A percentile compares a stretch with the other conserved stretches of the same genome.
phyloP scores from a whole-genome alignment of 2,113 vertebrate genomes.

The Corythornis madagascariensis region DNA sequence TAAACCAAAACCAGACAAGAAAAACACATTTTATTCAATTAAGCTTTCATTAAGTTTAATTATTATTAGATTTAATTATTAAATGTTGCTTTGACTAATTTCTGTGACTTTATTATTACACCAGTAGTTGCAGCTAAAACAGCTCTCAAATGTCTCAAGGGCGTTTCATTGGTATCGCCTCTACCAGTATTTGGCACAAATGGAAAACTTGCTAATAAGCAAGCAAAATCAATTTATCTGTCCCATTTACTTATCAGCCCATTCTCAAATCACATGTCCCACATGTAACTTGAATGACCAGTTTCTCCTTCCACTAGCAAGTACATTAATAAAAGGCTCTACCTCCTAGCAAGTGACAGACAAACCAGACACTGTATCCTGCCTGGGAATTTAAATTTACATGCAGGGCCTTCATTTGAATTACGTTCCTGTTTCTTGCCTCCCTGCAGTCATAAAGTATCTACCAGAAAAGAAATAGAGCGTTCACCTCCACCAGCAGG shows the following conservation, averaged over 20 bases:
- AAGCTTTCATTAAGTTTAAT: slow-evolving; percentile 33
- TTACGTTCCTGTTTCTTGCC: background rate
- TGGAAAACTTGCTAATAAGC: background rate
- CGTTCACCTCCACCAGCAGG: background rate
- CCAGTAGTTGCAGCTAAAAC: background rate
- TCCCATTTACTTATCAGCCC: slow-evolving; percentile 30
- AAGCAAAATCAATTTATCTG: slow-evolving; percentile 15
- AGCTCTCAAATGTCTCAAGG: background rate
- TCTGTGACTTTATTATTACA: background rate
- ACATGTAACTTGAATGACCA: slow-evolving; percentile 13
- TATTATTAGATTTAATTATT: slow-evolving; percentile 46
- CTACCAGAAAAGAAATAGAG: background rate
- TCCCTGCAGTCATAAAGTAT: background rate
- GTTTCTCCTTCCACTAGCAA: slow-evolving; percentile 37
- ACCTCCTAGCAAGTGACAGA: background rate
- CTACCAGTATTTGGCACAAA: background rate
- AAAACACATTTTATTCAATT: background rate
- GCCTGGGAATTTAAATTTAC: background rate
- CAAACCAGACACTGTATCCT: background rate
- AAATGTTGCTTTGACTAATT: slow-evolving; percentile 10
- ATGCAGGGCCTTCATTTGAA: background rate
- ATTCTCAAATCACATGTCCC: slow-evolving; percentile 9
- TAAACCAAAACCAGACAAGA: background rate
- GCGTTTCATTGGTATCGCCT: background rate
- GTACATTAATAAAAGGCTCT: slow-evolving; percentile 3